A percentile compares a stretch with the other conserved stretches of the same genome.
phyloP scores from a whole-genome alignment of 2,113 vertebrate species.

The Herpailurus yagouaroundi region DNA sequence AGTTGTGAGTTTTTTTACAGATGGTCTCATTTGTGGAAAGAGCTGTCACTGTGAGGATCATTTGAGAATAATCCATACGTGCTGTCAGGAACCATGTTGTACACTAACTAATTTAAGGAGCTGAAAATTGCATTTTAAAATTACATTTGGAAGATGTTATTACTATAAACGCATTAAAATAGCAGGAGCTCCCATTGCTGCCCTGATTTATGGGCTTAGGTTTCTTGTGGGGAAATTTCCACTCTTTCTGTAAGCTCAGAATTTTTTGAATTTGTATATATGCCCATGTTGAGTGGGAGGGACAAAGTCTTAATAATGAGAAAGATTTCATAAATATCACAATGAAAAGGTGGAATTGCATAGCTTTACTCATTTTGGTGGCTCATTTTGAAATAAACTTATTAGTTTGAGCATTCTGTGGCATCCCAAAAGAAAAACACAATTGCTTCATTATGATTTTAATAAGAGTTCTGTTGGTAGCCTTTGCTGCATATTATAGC shows the following conservation, averaged over 20 bases:
- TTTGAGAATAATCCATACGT: constrained; percentile 24
- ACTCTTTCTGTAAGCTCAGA: not conserved
- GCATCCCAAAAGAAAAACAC: not conserved
- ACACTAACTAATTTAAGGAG: constrained; percentile 50
- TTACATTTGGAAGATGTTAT: constrained; percentile 56
- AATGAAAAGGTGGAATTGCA: not conserved
- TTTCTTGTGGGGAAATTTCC: constrained; percentile 36
- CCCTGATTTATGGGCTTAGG: constrained; percentile 54
- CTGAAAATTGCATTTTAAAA: constrained; percentile 70
- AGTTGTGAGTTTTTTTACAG: not conserved
- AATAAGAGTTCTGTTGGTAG: not conserved
- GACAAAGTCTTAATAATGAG: not conserved
- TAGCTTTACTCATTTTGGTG: constrained; percentile 13
- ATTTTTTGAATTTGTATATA: constrained; percentile 22
- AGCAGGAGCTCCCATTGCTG: constrained; percentile 10
- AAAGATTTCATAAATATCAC: constrained; percentile 13
- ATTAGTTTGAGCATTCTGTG: constrained; percentile 22
- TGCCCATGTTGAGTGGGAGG: not conserved
- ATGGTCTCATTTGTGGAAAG: not conserved
- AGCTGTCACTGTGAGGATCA: not conserved
- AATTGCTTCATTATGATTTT: not conserved
- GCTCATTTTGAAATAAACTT: constrained; percentile 45
- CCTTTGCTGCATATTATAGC: not conserved
- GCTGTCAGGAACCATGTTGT: constrained; percentile 47
- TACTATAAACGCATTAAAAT: constrained; percentile 56